phyloP scores from a whole-genome alignment of 1,140 invertebrate genomes.

The Ceratosolen fusciceps region DNA sequence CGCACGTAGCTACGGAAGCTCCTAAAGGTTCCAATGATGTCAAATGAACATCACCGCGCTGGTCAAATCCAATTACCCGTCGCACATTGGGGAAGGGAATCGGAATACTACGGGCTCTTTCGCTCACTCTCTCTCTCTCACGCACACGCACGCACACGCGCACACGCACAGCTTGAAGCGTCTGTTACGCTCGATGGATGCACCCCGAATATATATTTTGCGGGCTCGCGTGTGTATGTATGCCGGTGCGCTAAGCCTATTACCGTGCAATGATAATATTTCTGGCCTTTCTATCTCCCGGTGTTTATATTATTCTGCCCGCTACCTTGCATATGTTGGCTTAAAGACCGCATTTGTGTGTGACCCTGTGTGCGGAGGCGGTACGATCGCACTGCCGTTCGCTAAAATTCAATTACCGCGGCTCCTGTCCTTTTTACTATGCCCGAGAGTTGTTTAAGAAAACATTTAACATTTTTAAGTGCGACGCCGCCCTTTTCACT shows the following conservation, averaged over 20 bases:
- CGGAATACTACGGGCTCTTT: background rate
- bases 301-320: slow-evolving; percentile 9
- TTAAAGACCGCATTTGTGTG: slow-evolving; percentile 43
- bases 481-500: background rate
- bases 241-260: slow-evolving; percentile 60
- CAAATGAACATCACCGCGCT: slow-evolving; percentile 67
- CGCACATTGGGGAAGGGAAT: slow-evolving; percentile 51
- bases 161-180: too few species aligned
- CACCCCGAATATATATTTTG: slow-evolving; percentile 41
- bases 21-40: slow-evolving; percentile 65
- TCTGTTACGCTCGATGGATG: slow-evolving; percentile 47
- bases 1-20: slow-evolving; percentile 47
- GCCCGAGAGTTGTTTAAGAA: slow-evolving; percentile 10
- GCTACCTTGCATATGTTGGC: slow-evolving; percentile 50
- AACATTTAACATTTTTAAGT: slow-evolving; percentile 18
- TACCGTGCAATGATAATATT: slow-evolving; percentile 66
- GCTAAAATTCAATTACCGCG: slow-evolving; percentile 21
- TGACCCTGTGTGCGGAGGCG: background rate
- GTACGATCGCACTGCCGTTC: background rate
- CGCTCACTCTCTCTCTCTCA: slow-evolving; percentile 11
- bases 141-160: too few species aligned
- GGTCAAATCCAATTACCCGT: slow-evolving; percentile 64
- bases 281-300: slow-evolving; percentile 50
- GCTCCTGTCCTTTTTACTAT: background rate
- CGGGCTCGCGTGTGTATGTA: background rate